Percentiles rank a stretch among this genome's conserved stretches.
Evolutionary conservation across 2,797 vertebrate genomes (phyloP).

Genomic region (Avahi laniger): DNA sequence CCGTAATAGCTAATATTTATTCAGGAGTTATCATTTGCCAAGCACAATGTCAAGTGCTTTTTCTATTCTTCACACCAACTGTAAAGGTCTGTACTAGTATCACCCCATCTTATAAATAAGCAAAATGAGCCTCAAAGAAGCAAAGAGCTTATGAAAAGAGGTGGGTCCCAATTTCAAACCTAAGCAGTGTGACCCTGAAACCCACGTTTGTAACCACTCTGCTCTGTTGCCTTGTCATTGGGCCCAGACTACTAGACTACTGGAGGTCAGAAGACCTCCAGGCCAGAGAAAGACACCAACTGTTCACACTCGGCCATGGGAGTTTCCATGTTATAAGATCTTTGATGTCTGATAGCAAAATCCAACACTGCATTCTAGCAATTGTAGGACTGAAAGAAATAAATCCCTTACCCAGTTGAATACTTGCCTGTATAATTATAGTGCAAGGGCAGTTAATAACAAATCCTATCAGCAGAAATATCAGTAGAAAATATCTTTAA

Average conservation of each 20-base stretch:
- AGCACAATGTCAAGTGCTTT: neutral
- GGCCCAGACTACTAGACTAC: neutral
- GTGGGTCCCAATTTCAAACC: neutral
- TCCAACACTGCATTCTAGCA: accelerated
- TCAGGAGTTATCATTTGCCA: neutral
- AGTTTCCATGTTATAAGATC: neutral
- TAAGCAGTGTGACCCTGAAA: neutral
- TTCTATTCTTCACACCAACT: neutral
- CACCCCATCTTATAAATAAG: neutral
- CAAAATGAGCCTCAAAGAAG: neutral
- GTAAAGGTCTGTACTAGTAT: neutral
- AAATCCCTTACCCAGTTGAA: accelerated
- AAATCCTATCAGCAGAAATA: neutral
- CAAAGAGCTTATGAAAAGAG: neutral
- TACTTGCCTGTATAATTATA: neutral
- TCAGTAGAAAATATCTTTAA: neutral
- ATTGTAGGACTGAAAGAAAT: accelerated
- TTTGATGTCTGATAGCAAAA: neutral
- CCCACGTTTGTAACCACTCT: neutral
- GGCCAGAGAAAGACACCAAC: neutral
- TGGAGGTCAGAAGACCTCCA: too few species aligned
- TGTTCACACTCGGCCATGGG: accelerated
- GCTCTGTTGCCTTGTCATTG: accelerated
- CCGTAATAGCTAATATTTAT: neutral
- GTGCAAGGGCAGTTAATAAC: neutral